Percentiles rank a stretch among this genome's conserved stretches.
phyloP scores from a whole-genome alignment of 2,113 vertebrate species.

The Calonectris borealis region DNA sequence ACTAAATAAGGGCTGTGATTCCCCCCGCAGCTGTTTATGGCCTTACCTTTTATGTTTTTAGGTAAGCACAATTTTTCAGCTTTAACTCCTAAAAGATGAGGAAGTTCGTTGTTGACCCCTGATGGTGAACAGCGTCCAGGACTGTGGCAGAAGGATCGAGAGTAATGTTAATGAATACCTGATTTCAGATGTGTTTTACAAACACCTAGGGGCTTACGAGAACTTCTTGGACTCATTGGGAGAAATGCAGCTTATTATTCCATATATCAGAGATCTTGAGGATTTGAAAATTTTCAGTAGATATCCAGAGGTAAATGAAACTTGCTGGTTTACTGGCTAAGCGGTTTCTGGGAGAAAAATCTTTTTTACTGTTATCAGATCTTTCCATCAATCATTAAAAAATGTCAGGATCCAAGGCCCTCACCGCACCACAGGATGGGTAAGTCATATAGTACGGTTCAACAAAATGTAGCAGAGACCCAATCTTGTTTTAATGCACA shows the following conservation, averaged over 20 bases:
- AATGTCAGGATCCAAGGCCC: neutral
- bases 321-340: neutral
- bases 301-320: neutral
- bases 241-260: neutral
- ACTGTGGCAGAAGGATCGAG: neutral
- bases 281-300: neutral
- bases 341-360: neutral
- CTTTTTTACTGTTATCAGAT: neutral
- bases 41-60: neutral
- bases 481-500: neutral
- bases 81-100: neutral
- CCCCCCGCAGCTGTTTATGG: neutral
- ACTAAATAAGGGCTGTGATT: neutral
- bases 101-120: neutral
- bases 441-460: neutral
- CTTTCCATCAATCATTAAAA: neutral
- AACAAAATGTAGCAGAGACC: neutral
- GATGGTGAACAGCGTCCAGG: neutral
- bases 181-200: neutral
- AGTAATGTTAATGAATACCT: neutral
- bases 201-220: neutral
- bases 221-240: neutral
- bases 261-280: neutral
- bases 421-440: neutral
- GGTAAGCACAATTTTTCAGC: neutral